Evolutionary conservation across 1,140 invertebrate species (phyloP), one percentile per base, ranked within the genome.

Genomic region (Hylaeus volcanicus): DNA sequence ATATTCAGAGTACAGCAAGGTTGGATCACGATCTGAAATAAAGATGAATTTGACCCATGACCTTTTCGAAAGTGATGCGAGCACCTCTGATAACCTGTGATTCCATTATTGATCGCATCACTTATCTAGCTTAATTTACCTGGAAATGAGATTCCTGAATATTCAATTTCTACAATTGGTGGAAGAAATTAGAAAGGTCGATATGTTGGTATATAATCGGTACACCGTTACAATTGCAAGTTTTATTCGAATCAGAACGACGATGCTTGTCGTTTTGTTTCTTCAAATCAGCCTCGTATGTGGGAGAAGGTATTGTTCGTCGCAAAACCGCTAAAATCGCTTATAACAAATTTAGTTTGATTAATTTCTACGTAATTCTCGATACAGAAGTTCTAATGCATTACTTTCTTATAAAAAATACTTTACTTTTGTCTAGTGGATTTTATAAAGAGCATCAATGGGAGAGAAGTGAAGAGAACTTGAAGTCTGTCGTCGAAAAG

Each of bases 361-460:
- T 15, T n/a, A n/a, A 15, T 15, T 56, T 3, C 26, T 26, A 26
- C 26, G 26, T 26, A 26, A 26, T 26, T 26, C 26, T 26, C 26
- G 26, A 26, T 26, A 26, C 26, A 26, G 26, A 26, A 26, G 26
- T 26, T 26, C 26, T 26, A 26, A 26, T 26, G 26, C 26, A 26
- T 26, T 3, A 58, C 3, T 58, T 15, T 51, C 11, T n/a, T n/a
- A n/a, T n/a, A n/a, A n/a, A n/a, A n/a, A n/a, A n/a, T n/a, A n/a
- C n/a, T n/a, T n/a, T n/a, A n/a, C n/a, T 51, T 2, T 11, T 51
- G 2, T 51, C 14, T 9, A 75, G 79, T 2, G 58, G 5, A 43
- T 53, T 82, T n/a, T 37, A 78, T 51, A 45, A 11, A 58, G 1
- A 55, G 5, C n/a, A 75, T 37, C 72, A 45, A 97, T 98, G 90